Evolutionary conservation across 1,140 invertebrate genomes (phyloP).

Genomic region (Drosophila tropicalis): DNA sequence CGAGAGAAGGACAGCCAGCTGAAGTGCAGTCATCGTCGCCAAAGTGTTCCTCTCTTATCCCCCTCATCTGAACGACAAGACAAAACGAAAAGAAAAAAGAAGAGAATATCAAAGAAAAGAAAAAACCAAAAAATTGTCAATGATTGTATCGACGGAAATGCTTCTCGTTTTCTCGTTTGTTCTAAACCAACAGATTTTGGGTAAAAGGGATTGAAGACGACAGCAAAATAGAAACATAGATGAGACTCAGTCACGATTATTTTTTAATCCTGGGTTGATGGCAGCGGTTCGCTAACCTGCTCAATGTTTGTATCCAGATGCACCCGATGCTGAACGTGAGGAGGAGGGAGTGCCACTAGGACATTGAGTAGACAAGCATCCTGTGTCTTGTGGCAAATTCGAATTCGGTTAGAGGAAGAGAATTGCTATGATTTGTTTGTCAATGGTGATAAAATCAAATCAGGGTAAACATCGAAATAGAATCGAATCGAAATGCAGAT

Average conservation of each 20-base stretch:
- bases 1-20: slow-evolving; percentile 16
- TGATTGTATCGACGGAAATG: slow-evolving; percentile 10
- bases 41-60: not conserved
- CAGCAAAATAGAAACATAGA: slow-evolving; percentile 4
- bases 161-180: slow-evolving; percentile 4
- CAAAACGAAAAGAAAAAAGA: not conserved
- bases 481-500: slow-evolving; percentile 32
- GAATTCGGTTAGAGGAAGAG: slow-evolving; percentile 10
- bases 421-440: slow-evolving; percentile 31
- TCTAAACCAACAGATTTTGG: slow-evolving; percentile 8
- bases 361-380: not conserved
- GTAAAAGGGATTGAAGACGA: not conserved
- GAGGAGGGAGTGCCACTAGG: not conserved
- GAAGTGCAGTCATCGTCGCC: slow-evolving; percentile 22
- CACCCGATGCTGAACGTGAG: not conserved
- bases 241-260: slow-evolving; percentile 18
- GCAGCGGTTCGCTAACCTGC: slow-evolving; percentile 6
- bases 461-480: slow-evolving; percentile 22
- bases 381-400: slow-evolving; percentile 10
- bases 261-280: slow-evolving; percentile 1
- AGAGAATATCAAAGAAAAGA: not conserved
- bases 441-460: slow-evolving; percentile 32
- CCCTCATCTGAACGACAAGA: not conserved
- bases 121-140: slow-evolving; percentile 2
- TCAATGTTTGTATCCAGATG: slow-evolving; percentile 4